Base-by-base conservation (phyloP, 2,113 vertebrate genomes). In the Climacteris rufus region DNA sequence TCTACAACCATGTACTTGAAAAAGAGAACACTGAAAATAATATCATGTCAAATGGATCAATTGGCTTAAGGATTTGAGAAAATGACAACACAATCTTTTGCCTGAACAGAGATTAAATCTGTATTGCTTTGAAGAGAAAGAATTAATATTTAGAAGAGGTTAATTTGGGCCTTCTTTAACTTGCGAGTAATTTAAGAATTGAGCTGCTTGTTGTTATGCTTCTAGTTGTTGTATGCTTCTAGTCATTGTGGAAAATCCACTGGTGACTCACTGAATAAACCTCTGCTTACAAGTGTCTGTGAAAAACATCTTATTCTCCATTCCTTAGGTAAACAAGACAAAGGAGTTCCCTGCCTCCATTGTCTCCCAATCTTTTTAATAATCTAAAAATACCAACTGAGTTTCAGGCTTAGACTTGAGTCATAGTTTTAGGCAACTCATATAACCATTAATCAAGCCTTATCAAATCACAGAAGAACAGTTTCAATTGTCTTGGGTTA, bases 221-320 rank as follows among this genome's bases (percentile, higher is more conserved):
- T 83, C 47, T 59, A 65, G 50, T 44, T 85, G 42, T 72, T 54
- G 15, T 90, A 92, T 95, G 83, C n/a, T n/a, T n/a, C 66, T 74
- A 87, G 15, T 30, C 50, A 45, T 53, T 95, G 40, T 93, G 94
- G 97, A 96, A 98, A 98, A 69, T 54, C 97, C 97, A 50, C 39
- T 21, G 15, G 28, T 97, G 97, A 98, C 50, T 98, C 97, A 98
- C 24, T 39, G 31, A 59, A 92, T 94, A 98, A 65, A 68, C 45
- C 22, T 83, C 81, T 90, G 37, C 50, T 93, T 96, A 82, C 60
- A 86, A 86, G 81, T 44, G 77, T 94, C 61, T 95, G n/a, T 54
- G 63, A 83, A 90, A 97, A 92, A 96, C 89, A 89, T 54, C 61
- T 80, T 90, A 27, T 16, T 90, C 54, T 78, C 64, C n/a, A 40